phyloP scores from a whole-genome alignment of 2,113 vertebrate genomes.

The Oceanites oceanicus region DNA sequence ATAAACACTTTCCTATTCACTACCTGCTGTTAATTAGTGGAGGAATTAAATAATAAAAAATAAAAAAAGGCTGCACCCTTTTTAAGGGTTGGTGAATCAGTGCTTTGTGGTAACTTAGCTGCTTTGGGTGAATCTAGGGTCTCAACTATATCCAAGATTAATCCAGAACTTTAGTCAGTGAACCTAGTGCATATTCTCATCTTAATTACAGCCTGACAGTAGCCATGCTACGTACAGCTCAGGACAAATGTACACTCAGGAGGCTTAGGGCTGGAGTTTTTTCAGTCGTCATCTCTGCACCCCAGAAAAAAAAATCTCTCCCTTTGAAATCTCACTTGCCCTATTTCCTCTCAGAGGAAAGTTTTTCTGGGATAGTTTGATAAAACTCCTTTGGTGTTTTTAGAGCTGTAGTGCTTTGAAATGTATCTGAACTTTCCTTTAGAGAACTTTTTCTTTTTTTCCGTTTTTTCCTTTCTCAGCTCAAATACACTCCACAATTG shows the following conservation, averaged over 20 bases:
- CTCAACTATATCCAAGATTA: slow-evolving; percentile 59
- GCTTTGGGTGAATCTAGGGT: background rate
- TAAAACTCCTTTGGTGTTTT: slow-evolving; percentile 48
- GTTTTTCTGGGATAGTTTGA: slow-evolving; percentile 23
- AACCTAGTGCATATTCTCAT: slow-evolving; percentile 43
- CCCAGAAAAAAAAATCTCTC: background rate
- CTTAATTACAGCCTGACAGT: slow-evolving; percentile 39
- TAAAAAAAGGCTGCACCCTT: background rate
- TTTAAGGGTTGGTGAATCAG: background rate
- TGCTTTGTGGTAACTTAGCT: background rate
- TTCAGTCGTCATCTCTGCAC: slow-evolving; percentile 1
- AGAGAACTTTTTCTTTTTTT: background rate
- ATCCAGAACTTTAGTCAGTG: slow-evolving; percentile 61
- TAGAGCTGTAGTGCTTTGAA: slow-evolving; percentile 26
- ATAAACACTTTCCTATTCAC: slow-evolving; percentile 72
- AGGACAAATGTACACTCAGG: background rate
- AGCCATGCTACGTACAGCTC: background rate
- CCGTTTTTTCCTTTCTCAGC: background rate
- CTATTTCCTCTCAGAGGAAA: slow-evolving; percentile 52
- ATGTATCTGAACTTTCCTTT: slow-evolving; percentile 28
- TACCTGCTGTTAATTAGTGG: slow-evolving; percentile 70
- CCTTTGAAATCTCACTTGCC: slow-evolving; percentile 48
- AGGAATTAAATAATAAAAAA: slow-evolving; percentile 28
- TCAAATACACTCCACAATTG: background rate
- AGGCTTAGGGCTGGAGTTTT: background rate